Evolutionary conservation across 2,113 vertebrate species (phyloP).

Genomic region (Marmota flaviventris): DNA sequence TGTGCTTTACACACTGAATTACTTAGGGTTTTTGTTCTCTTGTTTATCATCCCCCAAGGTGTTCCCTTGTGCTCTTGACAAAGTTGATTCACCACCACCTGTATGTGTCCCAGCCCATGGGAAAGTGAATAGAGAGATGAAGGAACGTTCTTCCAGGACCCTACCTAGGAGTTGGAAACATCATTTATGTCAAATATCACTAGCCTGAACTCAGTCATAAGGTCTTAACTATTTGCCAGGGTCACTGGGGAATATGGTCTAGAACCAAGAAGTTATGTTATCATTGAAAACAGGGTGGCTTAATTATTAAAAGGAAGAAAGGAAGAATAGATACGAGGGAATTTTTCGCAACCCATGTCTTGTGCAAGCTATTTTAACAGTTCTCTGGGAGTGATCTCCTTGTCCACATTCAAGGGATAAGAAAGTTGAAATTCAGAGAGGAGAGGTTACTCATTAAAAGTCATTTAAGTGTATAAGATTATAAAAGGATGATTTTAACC

Average conservation of each 20-base stretch:
- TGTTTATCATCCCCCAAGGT: not conserved
- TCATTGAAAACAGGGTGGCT: not conserved
- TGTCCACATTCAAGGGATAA: not conserved
- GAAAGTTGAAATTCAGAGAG: slow-evolving; percentile 40
- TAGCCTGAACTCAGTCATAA: not conserved
- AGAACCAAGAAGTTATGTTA: not conserved
- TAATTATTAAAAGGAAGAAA: slow-evolving; percentile 10
- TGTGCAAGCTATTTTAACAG: not conserved
- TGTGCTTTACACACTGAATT: not conserved
- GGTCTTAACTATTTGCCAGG: not conserved
- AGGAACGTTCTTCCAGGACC: not conserved
- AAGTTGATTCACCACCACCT: not conserved
- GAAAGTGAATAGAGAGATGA: not conserved
- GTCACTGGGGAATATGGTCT: not conserved
- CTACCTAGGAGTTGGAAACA: not conserved
- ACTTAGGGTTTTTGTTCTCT: not conserved
- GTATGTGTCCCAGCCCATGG: not conserved
- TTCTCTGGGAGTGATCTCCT: not conserved
- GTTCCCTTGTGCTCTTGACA: not conserved
- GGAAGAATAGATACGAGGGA: not conserved
- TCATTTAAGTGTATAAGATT: not conserved
- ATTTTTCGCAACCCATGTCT: not conserved
- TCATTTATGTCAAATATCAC: not conserved
- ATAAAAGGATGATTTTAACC: slow-evolving; percentile 43
- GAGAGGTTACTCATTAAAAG: slow-evolving; percentile 18